Conservation (phyloP, 2,113 vertebrate genomes). For the Pholis gunnellus region DNA sequence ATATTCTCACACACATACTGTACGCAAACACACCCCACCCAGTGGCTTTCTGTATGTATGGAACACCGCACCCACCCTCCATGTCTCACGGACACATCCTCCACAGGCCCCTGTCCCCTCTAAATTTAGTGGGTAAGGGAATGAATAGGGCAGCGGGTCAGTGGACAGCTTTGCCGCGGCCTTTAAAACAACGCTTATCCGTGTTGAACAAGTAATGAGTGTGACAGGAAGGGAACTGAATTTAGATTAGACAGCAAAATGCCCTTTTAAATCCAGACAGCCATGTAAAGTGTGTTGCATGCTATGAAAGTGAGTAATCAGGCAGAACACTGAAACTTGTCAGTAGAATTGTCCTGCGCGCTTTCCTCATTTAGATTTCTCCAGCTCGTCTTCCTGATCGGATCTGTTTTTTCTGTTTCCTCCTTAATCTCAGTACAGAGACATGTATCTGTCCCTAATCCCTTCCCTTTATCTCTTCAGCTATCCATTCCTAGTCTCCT, state of each 20-base stretch:
- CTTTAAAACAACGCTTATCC: slow-evolving; percentile 70
- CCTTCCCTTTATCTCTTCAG: slow-evolving; percentile 5
- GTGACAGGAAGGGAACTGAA: slow-evolving; percentile 21
- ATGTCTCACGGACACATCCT: slow-evolving; percentile 56
- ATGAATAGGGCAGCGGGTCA: slow-evolving; percentile 48
- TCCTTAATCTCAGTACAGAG: slow-evolving; percentile 1
- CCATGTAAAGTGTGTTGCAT: slow-evolving; percentile 2
- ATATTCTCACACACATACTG: slow-evolving; percentile 45
- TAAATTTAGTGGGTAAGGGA: slow-evolving; percentile 69
- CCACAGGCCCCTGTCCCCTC: slow-evolving; percentile 45
- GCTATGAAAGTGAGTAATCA: neutral
- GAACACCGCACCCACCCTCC: slow-evolving; percentile 44
- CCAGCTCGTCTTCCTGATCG: neutral
- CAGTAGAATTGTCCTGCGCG: neutral
- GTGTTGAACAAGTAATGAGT: slow-evolving; percentile 27
- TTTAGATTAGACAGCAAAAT: slow-evolving; percentile 18
- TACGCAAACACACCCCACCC: slow-evolving; percentile 38
- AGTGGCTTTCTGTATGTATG: slow-evolving; percentile 45
- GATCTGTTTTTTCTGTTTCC: neutral
- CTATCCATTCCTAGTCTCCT: neutral
- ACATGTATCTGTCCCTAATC: neutral
- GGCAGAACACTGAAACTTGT: slow-evolving; percentile 6
- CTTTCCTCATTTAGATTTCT: slow-evolving; percentile 6
- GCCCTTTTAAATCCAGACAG: slow-evolving; percentile 26
- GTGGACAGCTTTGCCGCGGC: slow-evolving; percentile 8